Evolutionary conservation across 2,113 vertebrate species (phyloP).

Genomic region (Bagarius yarrelli): DNA sequence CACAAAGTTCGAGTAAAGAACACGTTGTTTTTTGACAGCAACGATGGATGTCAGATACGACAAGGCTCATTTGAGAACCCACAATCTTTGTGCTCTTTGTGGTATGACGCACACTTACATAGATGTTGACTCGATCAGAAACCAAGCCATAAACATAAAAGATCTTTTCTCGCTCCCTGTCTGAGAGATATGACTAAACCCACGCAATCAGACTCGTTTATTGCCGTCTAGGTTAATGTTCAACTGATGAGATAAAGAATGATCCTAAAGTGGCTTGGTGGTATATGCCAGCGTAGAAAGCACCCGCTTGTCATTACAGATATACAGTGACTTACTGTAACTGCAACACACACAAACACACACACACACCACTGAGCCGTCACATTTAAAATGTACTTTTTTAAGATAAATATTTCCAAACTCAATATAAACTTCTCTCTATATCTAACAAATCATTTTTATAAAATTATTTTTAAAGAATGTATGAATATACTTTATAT

Average conservation of each 20-base stretch:
- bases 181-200: conserved; percentile 7
- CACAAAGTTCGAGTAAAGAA: conserved; percentile 4
- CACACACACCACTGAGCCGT: not conserved
- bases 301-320: conserved; percentile 39
- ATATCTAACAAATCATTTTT: not conserved
- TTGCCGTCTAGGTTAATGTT: conserved; percentile 26
- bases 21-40: not conserved
- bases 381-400: not conserved
- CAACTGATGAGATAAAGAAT: conserved; percentile 6
- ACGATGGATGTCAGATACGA: not conserved
- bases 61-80: not conserved
- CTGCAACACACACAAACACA: not conserved
- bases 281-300: conserved; percentile 5
- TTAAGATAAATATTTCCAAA: not conserved
- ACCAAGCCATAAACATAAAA: conserved; percentile 5
- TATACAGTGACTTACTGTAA: conserved; percentile 4
- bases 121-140: conserved; percentile 13
- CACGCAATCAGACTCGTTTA: conserved; percentile 1
- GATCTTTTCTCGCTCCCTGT: not conserved
- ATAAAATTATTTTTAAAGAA: not conserved
- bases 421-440: not conserved
- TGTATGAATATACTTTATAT: no score
- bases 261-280: not conserved
- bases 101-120: conserved; percentile 27
- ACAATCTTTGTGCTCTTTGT: not conserved